These are phyloP conservation scores for Aspidapion aeneum DNA, from an alignment of 2,888 invertebrate genomes.

Conservation along the genomic window DNA sequence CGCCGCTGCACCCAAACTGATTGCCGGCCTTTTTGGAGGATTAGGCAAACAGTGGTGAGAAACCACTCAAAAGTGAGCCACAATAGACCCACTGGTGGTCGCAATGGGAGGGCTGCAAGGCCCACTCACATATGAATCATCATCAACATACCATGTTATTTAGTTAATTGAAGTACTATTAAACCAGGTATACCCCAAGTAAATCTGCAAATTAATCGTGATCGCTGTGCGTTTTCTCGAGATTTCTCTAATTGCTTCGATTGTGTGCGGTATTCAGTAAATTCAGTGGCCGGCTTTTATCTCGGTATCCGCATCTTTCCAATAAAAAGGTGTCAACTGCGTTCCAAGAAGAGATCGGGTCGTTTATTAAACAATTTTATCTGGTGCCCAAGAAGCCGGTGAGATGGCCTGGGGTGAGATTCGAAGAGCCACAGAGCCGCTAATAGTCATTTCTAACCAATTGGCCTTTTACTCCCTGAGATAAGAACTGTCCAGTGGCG, in stretches of 20 bases:
- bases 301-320: slow-evolving; percentile 26
- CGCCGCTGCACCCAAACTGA: no score
- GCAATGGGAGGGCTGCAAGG: no score
- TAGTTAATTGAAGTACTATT: no score
- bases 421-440: slow-evolving; percentile 30
- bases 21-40: no score
- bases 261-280: slow-evolving; percentile 4
- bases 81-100: no score
- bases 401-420: slow-evolving; percentile 26
- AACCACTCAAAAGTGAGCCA: no score
- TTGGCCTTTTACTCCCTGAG: slow-evolving; percentile 29
- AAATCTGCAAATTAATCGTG: background rate
- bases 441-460: slow-evolving; percentile 39
- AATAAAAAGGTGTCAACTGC: slow-evolving; percentile 34
- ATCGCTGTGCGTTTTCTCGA: background rate
- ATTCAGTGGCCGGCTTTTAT: slow-evolving; percentile 5
- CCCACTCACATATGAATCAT: no score
- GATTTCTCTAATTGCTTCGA: slow-evolving; percentile 14
- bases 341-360: slow-evolving; percentile 30
- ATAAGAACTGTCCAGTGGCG: background rate
- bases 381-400: slow-evolving; percentile 23
- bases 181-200: background rate
- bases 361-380: slow-evolving; percentile 33
- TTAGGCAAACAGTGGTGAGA: no score
- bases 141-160: no score